Evolutionary conservation across 2,888 invertebrate genomes (phyloP).

Genomic region (Drosophila incognita): DNA sequence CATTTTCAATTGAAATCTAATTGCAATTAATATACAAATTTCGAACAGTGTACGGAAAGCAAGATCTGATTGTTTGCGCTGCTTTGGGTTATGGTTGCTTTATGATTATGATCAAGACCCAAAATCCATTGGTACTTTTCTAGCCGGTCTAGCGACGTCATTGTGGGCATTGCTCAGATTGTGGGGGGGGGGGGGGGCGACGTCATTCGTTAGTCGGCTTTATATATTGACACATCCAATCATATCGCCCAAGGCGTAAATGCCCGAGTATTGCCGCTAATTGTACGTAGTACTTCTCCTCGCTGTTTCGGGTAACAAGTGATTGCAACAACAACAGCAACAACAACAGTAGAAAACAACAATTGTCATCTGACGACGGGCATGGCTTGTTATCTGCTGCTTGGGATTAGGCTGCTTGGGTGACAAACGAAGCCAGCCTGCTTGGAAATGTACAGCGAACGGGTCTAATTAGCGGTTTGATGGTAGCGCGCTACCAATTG

Average conservation of each 20-base stretch:
- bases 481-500: slow-evolving; percentile 8
- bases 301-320: slow-evolving; percentile 19
- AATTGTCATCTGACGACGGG: slow-evolving; percentile 19
- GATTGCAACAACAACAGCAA: slow-evolving; percentile 10
- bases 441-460: slow-evolving; percentile 46
- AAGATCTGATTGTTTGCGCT: background rate
- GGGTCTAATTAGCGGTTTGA: slow-evolving; percentile 45
- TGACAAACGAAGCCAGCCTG: slow-evolving; percentile 27
- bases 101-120: slow-evolving; percentile 7
- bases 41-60: background rate
- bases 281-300: slow-evolving; percentile 46
- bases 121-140: background rate
- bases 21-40: background rate
- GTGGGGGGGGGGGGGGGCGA: slow-evolving; percentile 29
- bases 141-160: slow-evolving; percentile 39
- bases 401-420: slow-evolving; percentile 47
- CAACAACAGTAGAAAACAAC: background rate
- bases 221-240: slow-evolving; percentile 75
- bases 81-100: slow-evolving; percentile 13
- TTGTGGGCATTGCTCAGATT: slow-evolving; percentile 36
- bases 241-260: slow-evolving; percentile 59
- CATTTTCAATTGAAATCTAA: background rate
- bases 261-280: slow-evolving; percentile 64
- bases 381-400: slow-evolving; percentile 56
- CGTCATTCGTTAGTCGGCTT: slow-evolving; percentile 55